Conservation (phyloP, 1,140 invertebrate genomes). For the Uloborus diversus region DNA sequence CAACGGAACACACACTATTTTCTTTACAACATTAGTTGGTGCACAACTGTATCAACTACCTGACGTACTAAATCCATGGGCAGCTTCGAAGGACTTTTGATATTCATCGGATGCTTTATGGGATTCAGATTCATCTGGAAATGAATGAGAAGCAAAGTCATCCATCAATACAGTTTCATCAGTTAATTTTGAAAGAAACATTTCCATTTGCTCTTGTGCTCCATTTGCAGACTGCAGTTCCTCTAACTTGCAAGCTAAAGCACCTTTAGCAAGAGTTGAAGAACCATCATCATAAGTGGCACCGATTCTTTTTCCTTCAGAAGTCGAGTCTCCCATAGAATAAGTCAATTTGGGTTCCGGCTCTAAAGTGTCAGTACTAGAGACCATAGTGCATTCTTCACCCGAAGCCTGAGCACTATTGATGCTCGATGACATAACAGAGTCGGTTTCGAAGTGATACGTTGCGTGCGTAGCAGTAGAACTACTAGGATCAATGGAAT, state of each 20-base stretch:
- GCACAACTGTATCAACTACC: conserved; percentile 47
- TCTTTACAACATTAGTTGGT: conserved; percentile 38
- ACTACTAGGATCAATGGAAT: conserved; percentile 61
- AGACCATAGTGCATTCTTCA: conserved; percentile 76
- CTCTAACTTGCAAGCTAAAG: conserved; percentile 25
- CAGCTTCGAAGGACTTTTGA: conserved; percentile 43
- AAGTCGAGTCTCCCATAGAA: neutral
- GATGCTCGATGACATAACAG: conserved; percentile 81
- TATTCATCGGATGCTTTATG: conserved; percentile 42
- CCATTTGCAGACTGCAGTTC: conserved; percentile 11
- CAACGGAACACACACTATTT: conserved; percentile 31
- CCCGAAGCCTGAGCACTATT: conserved; percentile 72
- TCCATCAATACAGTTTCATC: conserved; percentile 48
- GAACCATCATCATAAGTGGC: neutral
- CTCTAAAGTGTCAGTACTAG: conserved; percentile 76
- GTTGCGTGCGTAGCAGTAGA: conserved; percentile 81
- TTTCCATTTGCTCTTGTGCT: conserved; percentile 44
- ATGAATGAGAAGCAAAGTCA: conserved; percentile 50
- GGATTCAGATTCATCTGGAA: conserved; percentile 35
- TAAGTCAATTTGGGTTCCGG: conserved; percentile 55
- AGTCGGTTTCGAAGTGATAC: conserved; percentile 77
- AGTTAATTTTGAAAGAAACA: conserved; percentile 52
- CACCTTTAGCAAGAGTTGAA: neutral
- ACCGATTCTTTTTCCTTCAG: conserved; percentile 5
- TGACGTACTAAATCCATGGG: conserved; percentile 50